Evolutionary conservation across 2,113 vertebrate species (phyloP), one percentile per base, ranked within the genome.

Genomic region (Cettia cetti): DNA sequence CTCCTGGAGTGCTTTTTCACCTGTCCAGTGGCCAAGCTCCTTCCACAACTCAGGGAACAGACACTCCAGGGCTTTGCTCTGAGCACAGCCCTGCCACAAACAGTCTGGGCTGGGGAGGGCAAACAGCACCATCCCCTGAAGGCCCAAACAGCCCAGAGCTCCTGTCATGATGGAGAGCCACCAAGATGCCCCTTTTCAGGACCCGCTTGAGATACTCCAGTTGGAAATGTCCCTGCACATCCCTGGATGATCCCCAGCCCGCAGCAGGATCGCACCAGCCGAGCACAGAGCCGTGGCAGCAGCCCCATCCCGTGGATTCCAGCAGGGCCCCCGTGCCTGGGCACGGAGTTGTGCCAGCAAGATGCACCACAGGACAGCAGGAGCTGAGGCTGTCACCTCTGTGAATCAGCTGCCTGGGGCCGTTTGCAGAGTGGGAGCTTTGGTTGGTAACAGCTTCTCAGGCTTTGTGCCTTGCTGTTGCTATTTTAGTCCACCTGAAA

Each of bases 401-500:
- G 1, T 20, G 76, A 11, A 27, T 22, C 10, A 24, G 47, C 69
- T 56, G 59, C 44, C 72, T 28, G 1, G 28, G 68, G 87, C 79
- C 26, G 2, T 49, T 33, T 7, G 23, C 28, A 9, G 82, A 37
- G 47, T 28, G 4, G 19, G 69, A 75, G 82, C 5, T 10, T 54
- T 18, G 26, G 56, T 8, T 68, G 68, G 42, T 82, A 85, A 71
- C 11, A 23, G 21, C 26, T 93, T 94, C 94, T 96, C 94, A 94
- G 95, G 92, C 92, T 96, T 70, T 83, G 37, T 30, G 24, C 2
- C 13, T 64, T 47, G 59, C 33, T 86, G 94, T 93, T 96, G 85
- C 92, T 96, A 94, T 96, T 94, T 97, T 78, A 45, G 86, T 92
- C n/a, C 0, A 1, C 39, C 86, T 75, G 80, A 88, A 97, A 96